Evolutionary conservation across 2,797 vertebrate species (phyloP), one percentile per base, ranked within the genome.

Genomic region (Hydrophis major): DNA sequence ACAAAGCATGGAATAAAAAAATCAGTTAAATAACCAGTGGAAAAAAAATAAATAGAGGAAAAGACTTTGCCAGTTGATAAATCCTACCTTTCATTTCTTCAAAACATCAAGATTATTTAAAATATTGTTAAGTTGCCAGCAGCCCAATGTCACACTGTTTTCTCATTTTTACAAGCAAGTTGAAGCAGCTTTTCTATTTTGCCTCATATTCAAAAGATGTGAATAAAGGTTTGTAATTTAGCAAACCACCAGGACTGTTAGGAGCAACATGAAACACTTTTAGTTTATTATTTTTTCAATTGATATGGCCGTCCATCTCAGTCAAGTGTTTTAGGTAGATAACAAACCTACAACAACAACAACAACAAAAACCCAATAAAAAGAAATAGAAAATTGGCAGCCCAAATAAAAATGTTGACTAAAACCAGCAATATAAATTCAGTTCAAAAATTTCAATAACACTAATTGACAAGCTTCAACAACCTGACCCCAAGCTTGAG

Each of bases 11-110:
- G 94, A 89, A 90, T 90, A 63, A 37, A 74, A 86, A 93, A 89
- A 25, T 93, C 86, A 93, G 88, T 94, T 50, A 92, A 74, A 87
- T 83, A 92, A 90, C 0, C 89, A 94, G 89, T 47, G 53, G 74
- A 10, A 20, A 22, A 60, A 89, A 63, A 95, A 94, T 88, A 95
- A 95, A 93, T 60, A 91, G 56, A 14, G n/a, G 93, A 89, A 88
- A 94, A 93, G 92, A 86, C 92, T 95, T 95, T 92, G 37, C 87
- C 89, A 22, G 25, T 6, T 22, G 22, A 92, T 93, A 91, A 87
- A 94, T 93, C 92, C 93, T 2, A 69, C 94, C 90, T 93, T 63
- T 89, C 32, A 93, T 94, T 92, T 47, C 60, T 94, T 95, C 88
- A 93, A 47, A 96, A 83, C 78, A 89, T 25, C 92, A 90, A 91